A percentile compares a stretch with the other conserved stretches of the same genome.
Conservation (phyloP, 2,888 invertebrate genomes). For the Phengaris arion region DNA sequence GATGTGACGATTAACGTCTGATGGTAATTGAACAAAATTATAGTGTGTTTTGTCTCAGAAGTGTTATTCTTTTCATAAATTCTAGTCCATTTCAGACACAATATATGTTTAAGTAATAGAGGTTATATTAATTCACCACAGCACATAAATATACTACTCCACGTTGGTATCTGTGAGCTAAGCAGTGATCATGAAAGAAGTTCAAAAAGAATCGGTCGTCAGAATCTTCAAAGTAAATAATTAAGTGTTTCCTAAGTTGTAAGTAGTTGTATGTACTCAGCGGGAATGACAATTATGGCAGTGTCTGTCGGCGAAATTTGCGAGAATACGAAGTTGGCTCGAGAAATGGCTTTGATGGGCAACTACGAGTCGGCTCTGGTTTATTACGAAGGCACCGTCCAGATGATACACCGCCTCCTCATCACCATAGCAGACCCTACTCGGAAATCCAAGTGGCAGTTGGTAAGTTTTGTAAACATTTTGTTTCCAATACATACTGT, state of each 20-base stretch:
- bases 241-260: conserved; percentile 48
- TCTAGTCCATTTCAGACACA: conserved; percentile 50
- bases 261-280: conserved; percentile 72
- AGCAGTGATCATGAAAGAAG: conserved; percentile 23
- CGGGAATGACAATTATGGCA: conserved; percentile 89
- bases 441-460: conserved; percentile 93
- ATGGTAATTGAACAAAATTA: conserved; percentile 49
- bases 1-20: conserved; percentile 42
- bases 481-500: conserved; percentile 46
- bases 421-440: conserved; percentile 88
- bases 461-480: conserved; percentile 77
- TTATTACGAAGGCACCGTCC: conserved; percentile 95
- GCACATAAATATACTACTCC: neutral
- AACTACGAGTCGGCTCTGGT: conserved; percentile 97
- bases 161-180: conserved; percentile 21
- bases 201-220: conserved; percentile 26
- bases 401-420: conserved; percentile 92
- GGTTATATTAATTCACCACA: conserved; percentile 26
- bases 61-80: conserved; percentile 54
- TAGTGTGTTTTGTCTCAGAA: conserved; percentile 68
- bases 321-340: conserved; percentile 95
- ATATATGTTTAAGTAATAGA: conserved; percentile 39
- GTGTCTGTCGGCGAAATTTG: conserved; percentile 94
- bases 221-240: conserved; percentile 23
- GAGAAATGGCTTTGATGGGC: conserved; percentile 96